Evolutionary conservation across 2,888 invertebrate species (phyloP).

Genomic region (Acleris sparsana): DNA sequence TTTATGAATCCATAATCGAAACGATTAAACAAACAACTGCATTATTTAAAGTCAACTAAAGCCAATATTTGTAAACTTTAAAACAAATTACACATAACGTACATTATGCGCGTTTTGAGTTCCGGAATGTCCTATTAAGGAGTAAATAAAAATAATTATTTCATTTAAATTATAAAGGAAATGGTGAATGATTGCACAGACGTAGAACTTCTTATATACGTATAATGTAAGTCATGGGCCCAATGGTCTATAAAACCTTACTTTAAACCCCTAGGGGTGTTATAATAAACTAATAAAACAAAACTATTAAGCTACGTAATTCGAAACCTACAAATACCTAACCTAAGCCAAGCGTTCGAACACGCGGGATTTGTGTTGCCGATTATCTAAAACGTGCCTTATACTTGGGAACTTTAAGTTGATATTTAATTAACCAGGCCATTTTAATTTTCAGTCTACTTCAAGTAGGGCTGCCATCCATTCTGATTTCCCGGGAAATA

Average conservation of each 20-base stretch:
- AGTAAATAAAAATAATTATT: too few species aligned
- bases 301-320: slow-evolving; percentile 76
- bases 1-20: too few species aligned
- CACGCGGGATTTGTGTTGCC: slow-evolving; percentile 14
- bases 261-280: slow-evolving; percentile 58
- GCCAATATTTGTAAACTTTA: too few species aligned
- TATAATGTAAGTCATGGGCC: slow-evolving; percentile 77
- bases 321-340: slow-evolving; percentile 62
- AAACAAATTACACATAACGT: too few species aligned
- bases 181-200: background rate
- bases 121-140: too few species aligned
- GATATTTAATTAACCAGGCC: background rate
- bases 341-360: slow-evolving; percentile 30
- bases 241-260: slow-evolving; percentile 77
- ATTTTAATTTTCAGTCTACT: background rate
- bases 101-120: too few species aligned
- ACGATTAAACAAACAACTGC: too few species aligned
- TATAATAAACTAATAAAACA: slow-evolving; percentile 67
- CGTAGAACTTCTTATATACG: slow-evolving; percentile 67
- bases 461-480: too few species aligned
- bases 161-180: background rate
- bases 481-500: too few species aligned
- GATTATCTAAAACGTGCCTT: slow-evolving; percentile 18
- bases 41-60: too few species aligned
- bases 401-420: slow-evolving; percentile 14